Evolutionary conservation across 2,797 vertebrate species (phyloP), one percentile per base, ranked within the genome.

Genomic region (Phrynocephalus guinanensis): DNA sequence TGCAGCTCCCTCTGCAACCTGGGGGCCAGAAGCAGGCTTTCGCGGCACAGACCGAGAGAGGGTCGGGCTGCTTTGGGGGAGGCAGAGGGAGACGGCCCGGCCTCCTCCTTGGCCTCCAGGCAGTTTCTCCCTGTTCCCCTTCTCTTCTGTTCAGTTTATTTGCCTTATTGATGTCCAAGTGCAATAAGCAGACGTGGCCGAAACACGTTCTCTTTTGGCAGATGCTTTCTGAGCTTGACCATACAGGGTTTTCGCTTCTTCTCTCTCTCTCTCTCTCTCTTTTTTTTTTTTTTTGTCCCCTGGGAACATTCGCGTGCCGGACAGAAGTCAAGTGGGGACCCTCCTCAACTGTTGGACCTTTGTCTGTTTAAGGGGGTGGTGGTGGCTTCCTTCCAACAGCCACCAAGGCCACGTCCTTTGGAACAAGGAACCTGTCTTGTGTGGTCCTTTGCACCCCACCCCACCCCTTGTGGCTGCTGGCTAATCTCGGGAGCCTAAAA

Each of bases 101-200:
- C 83, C 91, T 10, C 26, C 11, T 63, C 24, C 30, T 9, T 1
- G 1, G 52, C 52, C 52, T 56, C 52, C 56, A 1, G 79, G 92
- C 93, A 88, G 92, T 95, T 92, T 94, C 95, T 95, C 93, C 92
- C 92, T 92, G 13, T 78, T 67, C 2, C 70, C 63, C 80, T 33
- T 70, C 93, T 93, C 94, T 90, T 91, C 90, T 94, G 90, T 84
- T 90, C 92, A 92, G 88, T 95, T 94, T 44, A 88, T 96, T 76
- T 96, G 96, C 96, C 96, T 97, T 97, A 96, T 89, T 94, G 91
- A 94, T 95, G 95, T 96, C 94, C 87, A 96, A 96, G 97, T 97
- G 97, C 96, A 97, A 96, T 97, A 97, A 97, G 94, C 92, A 95
- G 38, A 44, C 38, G 38, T 44, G 38, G 38, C 90, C 86, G 79